phyloP scores from a whole-genome alignment of 2,888 invertebrate genomes.

The Chrysomela aeneicollis region DNA sequence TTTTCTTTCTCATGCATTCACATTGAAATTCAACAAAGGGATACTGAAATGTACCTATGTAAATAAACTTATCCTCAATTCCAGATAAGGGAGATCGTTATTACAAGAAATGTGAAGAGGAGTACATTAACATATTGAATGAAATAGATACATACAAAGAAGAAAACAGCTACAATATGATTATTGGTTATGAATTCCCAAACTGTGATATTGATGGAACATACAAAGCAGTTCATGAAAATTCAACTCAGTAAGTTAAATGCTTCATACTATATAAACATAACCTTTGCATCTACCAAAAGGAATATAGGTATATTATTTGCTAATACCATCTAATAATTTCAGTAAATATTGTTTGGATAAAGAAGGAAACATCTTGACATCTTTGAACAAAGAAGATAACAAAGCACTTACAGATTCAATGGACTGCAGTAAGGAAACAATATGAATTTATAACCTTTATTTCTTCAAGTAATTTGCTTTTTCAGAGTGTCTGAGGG shows the following conservation, averaged over 20 bases:
- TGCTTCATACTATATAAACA: slow-evolving; percentile 19
- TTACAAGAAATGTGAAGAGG: slow-evolving; percentile 59
- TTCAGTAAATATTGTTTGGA: slow-evolving; percentile 67
- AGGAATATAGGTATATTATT: slow-evolving; percentile 11
- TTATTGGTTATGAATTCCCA: slow-evolving; percentile 55
- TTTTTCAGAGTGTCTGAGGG: slow-evolving; percentile 69
- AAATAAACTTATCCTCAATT: no score
- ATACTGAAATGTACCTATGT: no score
- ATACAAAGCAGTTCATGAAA: slow-evolving; percentile 61
- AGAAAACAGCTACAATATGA: slow-evolving; percentile 51
- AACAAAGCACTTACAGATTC: slow-evolving; percentile 53
- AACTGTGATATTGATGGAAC: slow-evolving; percentile 65
- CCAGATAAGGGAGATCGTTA: slow-evolving; percentile 48
- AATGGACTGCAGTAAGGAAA: slow-evolving; percentile 71
- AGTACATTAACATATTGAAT: slow-evolving; percentile 51
- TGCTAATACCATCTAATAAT: slow-evolving; percentile 6
- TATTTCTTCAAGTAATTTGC: slow-evolving; percentile 4
- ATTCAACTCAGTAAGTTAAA: slow-evolving; percentile 52
- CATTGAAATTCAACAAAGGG: no score
- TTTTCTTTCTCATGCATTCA: slow-evolving; percentile 9
- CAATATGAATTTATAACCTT: no score
- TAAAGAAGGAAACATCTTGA: slow-evolving; percentile 65
- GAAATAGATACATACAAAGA: slow-evolving; percentile 50
- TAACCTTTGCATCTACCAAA: slow-evolving; percentile 9
- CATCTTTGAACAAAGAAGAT: slow-evolving; percentile 59